Base-by-base conservation (phyloP, 2,888 invertebrate species). In the Cetonia aurata region DNA sequence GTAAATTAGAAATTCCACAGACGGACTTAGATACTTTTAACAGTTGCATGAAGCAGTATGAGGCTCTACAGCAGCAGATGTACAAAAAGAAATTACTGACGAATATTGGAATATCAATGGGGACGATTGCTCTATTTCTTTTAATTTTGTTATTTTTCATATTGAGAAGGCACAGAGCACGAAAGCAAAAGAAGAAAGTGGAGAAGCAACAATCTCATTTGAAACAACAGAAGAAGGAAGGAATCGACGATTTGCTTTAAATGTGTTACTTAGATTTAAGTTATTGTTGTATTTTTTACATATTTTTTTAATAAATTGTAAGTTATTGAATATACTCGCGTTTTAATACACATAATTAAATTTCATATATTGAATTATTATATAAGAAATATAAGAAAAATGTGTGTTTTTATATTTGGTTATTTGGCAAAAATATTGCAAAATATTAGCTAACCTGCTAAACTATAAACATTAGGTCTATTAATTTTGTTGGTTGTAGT, bases 41-140 rank as follows among this genome's bases (percentile, higher is more conserved):
- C 3, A 67, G 53, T 13, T 76, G 76, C 48, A 75, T 72, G 33
- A 65, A 69, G 57, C 60, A 59, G 13, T 73, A 75, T 67, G 75
- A 71, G 56, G 25, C 59, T 10, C 56, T 56, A 13, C 59, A 67
- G 62, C 48, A 55, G 15, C 44, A 68, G 15, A 46, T 56, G 31
- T 68, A 53, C 13, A 55, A 44, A 19, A 50, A 55, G 17, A 67
- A 71, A 44, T 25, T 71, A 41, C 59, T 71, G 44, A 71, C 33
- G 9, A 67, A 71, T 42, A 46, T 65, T 33, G 67, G 68, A 17
- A 71, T 71, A 31, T 68, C 60, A 1, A 31, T 56, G 41, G 50
- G 55, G 12, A 53, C 62, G 17, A 62, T 71, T 37, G 9, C 48
- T 9, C 17, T 70, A 15, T 50, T 60, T 31, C 62, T 67, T 15